A percentile compares a stretch with the other conserved stretches of the same genome.
These are phyloP conservation scores for Temnothorax nylanderi DNA, from an alignment of 1,140 invertebrate genomes.

Conservation along the genomic window DNA sequence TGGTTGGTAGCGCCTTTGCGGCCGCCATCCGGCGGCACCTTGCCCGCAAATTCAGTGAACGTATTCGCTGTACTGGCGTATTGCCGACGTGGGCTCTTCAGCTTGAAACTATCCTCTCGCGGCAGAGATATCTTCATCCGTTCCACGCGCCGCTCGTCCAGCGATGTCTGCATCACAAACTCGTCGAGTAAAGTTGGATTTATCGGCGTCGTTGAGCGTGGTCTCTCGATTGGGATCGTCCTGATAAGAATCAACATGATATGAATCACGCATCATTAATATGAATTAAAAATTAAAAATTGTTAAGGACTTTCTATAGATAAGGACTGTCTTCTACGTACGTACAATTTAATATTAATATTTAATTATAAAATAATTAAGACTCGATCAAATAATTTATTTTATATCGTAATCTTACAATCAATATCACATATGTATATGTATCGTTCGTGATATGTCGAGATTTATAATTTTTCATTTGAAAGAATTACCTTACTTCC, in stretches of 20 bases:
- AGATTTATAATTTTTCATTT: neutral
- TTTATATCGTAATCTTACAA: too few species aligned
- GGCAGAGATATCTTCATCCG: conserved; percentile 91
- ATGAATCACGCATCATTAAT: neutral
- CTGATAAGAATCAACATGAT: conserved; percentile 80
- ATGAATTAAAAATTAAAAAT: neutral
- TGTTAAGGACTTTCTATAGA: neutral
- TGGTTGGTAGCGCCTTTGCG: conserved; percentile 43
- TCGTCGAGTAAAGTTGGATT: conserved; percentile 93
- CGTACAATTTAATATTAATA: neutral
- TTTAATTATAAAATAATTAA: conserved; percentile 4
- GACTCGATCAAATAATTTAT: neutral
- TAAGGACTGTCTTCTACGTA: neutral
- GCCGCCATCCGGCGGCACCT: conserved; percentile 72
- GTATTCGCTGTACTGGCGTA: conserved; percentile 73
- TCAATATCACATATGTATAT: too few species aligned
- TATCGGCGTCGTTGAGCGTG: conserved; percentile 93
- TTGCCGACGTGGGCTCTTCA: conserved; percentile 82
- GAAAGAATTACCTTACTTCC: conserved; percentile 84
- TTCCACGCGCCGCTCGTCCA: conserved; percentile 84
- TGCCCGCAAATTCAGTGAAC: conserved; percentile 82
- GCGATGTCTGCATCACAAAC: conserved; percentile 85
- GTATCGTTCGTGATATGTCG: neutral
- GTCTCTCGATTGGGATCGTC: conserved; percentile 94
- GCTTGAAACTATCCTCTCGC: conserved; percentile 86